These are phyloP conservation scores for Gavialis gangeticus DNA, from an alignment of 2,113 vertebrate genomes.

Conservation along the genomic window DNA sequence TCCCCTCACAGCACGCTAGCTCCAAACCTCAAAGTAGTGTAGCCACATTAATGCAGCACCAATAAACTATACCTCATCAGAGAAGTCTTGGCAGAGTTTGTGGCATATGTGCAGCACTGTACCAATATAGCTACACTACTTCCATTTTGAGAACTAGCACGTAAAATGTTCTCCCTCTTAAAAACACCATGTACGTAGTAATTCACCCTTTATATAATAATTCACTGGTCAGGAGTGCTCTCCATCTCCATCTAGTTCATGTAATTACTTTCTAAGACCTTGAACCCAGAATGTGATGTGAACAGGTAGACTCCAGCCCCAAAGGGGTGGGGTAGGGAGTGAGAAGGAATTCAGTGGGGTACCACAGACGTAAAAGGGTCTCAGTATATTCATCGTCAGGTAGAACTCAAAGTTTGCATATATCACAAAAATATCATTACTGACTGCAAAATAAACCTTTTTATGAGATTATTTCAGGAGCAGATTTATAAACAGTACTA, in stretches of 20 bases:
- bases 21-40: too few relatives aligned
- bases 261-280: not conserved
- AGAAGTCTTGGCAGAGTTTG: not conserved
- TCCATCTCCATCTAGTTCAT: not conserved
- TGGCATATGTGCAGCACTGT: too few relatives aligned
- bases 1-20: not conserved
- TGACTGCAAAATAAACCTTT: rapidly evolving
- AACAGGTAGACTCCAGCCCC: not conserved
- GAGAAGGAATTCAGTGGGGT: not conserved
- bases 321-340: not conserved
- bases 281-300: not conserved
- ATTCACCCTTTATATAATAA: not conserved
- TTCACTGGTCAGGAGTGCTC: not conserved
- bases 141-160: too few relatives aligned
- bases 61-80: too few relatives aligned
- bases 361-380: not conserved
- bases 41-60: too few relatives aligned
- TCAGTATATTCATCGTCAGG: not conserved
- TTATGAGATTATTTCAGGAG: not conserved
- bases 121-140: too few relatives aligned
- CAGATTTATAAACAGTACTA: not conserved
- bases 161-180: too few relatives aligned
- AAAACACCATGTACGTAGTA: not conserved
- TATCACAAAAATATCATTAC: rapidly evolving
- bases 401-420: not conserved